Conservation (phyloP, 2,888 invertebrate species). For the Lottia gigantea region DNA sequence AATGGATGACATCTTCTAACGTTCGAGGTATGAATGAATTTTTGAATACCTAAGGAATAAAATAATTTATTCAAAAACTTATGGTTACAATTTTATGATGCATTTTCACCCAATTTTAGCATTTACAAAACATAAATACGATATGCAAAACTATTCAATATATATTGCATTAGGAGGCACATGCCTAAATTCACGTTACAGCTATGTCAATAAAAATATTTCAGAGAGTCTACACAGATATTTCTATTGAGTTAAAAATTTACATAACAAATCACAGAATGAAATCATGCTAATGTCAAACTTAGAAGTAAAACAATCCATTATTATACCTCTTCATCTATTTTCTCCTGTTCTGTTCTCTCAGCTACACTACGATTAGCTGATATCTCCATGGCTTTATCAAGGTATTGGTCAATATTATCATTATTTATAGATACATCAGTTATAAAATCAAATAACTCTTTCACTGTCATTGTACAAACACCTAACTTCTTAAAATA, state of each 20-base stretch:
- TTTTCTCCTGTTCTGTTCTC: constrained; percentile 77
- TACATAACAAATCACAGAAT: too few relatives aligned
- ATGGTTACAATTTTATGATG: not conserved
- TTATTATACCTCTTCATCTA: constrained; percentile 86
- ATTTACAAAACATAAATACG: too few relatives aligned
- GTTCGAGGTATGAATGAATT: constrained; percentile 92
- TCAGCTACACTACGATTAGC: constrained; percentile 71
- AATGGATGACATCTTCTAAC: constrained; percentile 81
- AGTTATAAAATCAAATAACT: constrained; percentile 95
- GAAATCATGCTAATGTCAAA: too few relatives aligned
- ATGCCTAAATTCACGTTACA: not conserved
- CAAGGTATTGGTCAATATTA: constrained; percentile 76
- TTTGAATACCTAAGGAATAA: constrained; percentile 77
- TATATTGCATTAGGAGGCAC: too few relatives aligned
- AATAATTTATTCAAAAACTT: not conserved
- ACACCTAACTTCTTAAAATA: constrained; percentile 89
- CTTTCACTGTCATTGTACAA: constrained; percentile 89
- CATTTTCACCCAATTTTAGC: too few relatives aligned
- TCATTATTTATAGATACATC: constrained; percentile 85
- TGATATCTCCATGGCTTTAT: constrained; percentile 57
- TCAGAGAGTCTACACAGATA: not conserved
- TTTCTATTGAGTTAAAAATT: not conserved
- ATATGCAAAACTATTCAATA: too few relatives aligned
- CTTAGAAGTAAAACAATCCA: too few relatives aligned
- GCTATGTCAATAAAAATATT: constrained; percentile 4